A percentile compares a stretch with the other conserved stretches of the same genome.
Conservation (phyloP, 2,113 vertebrate genomes). For the Sterna hirundo region DNA sequence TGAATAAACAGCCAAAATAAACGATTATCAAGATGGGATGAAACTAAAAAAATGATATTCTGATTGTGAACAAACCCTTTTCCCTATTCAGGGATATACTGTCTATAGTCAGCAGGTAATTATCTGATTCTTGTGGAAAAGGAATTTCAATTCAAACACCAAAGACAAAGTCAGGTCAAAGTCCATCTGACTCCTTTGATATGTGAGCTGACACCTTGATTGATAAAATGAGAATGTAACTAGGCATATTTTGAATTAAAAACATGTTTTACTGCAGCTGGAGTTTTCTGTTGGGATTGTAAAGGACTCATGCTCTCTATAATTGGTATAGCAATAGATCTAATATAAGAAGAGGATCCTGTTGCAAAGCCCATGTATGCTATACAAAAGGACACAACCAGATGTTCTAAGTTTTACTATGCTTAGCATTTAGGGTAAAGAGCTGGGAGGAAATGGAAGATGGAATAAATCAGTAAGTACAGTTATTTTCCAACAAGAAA, state of each 20-base stretch:
- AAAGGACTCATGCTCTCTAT: not conserved
- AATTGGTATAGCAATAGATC: not conserved
- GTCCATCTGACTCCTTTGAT: not conserved
- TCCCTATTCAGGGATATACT: not conserved
- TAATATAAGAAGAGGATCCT: not conserved
- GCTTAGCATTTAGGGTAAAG: not conserved
- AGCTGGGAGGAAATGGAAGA: not conserved
- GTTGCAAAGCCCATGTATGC: not conserved
- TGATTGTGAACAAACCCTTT: not conserved
- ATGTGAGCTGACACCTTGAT: fast-evolving
- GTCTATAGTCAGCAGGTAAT: not conserved
- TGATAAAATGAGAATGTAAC: not conserved
- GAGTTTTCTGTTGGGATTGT: not conserved
- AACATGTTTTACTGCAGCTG: not conserved
- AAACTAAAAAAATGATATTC: not conserved
- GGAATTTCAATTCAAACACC: not conserved
- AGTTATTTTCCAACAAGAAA: not conserved
- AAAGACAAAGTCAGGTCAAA: not conserved
- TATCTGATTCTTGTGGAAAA: not conserved
- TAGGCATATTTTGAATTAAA: not conserved
- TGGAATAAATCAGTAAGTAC: not conserved
- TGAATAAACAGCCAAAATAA: not conserved
- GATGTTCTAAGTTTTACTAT: not conserved
- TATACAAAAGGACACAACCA: not conserved
- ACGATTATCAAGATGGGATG: not conserved